phyloP scores from a whole-genome alignment of 2,797 vertebrate genomes.

The Hyperoplus lanceolatus region DNA sequence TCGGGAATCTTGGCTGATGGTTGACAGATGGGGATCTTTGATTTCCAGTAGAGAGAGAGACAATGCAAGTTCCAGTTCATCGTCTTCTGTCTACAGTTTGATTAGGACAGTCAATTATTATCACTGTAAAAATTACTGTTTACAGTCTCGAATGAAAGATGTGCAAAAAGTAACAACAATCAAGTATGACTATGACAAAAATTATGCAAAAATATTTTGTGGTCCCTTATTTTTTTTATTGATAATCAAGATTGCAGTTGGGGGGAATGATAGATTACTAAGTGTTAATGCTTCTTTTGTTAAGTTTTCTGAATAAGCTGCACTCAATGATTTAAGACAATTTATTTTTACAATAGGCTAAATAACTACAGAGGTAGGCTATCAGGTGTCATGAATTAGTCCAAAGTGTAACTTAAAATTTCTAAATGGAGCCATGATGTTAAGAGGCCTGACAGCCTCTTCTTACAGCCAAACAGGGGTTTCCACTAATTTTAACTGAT shows the following conservation, averaged over 20 bases:
- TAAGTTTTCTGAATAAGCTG: too few species aligned
- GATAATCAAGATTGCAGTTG: not conserved
- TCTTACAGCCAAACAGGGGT: too few species aligned
- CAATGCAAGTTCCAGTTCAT: slow-evolving; percentile 76
- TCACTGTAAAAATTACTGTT: not conserved
- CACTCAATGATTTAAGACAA: too few species aligned
- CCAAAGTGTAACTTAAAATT: too few species aligned
- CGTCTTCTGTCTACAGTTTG: slow-evolving; percentile 71
- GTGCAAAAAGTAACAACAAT: not conserved
- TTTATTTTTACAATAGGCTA: too few species aligned
- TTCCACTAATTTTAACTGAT: too few species aligned
- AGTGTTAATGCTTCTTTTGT: too few species aligned
- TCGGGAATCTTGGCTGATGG: slow-evolving; percentile 7
- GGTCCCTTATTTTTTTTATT: not conserved
- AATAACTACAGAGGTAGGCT: too few species aligned
- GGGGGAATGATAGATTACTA: too few species aligned
- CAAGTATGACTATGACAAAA: not conserved
- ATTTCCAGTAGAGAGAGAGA: slow-evolving; percentile 70
- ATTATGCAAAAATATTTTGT: not conserved
- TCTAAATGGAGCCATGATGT: too few species aligned
- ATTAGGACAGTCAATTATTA: slow-evolving; percentile 25
- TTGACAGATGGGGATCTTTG: slow-evolving; percentile 43
- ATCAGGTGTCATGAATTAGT: too few species aligned
- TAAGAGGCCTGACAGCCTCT: too few species aligned
- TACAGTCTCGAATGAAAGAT: not conserved